These are phyloP conservation scores for Thamnaconus septentrionalis DNA, from an alignment of 2,113 vertebrate genomes.

Conservation along the genomic window DNA sequence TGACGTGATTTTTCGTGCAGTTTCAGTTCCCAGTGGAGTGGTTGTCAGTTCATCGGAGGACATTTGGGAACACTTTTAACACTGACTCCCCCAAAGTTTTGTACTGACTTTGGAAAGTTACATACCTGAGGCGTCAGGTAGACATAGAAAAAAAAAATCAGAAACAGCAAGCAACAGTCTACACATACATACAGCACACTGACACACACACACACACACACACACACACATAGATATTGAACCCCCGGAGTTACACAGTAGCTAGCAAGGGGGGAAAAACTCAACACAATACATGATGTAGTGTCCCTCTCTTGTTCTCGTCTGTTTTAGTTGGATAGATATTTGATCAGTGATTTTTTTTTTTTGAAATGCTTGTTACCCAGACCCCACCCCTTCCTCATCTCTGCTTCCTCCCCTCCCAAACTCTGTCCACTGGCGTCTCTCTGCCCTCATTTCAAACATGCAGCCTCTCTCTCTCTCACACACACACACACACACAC, in stretches of 20 bases:
- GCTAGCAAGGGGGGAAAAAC: conserved; percentile 69
- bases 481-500: conserved; percentile 38
- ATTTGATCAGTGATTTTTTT: conserved; percentile 72
- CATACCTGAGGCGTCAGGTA: background rate
- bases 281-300: conserved; percentile 65
- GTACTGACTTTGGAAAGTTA: background rate
- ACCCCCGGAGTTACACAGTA: conserved; percentile 74
- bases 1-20: conserved; percentile 68
- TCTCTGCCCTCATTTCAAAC: conserved; percentile 12
- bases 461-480: conserved; percentile 1
- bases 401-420: conserved; percentile 17
- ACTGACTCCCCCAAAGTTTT: background rate
- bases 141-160: conserved; percentile 5
- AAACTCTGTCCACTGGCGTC: conserved; percentile 25
- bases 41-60: conserved; percentile 62
- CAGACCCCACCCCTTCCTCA: conserved; percentile 37
- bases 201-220: conserved; percentile 34
- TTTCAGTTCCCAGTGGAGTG: conserved; percentile 68
- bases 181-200: background rate
- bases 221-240: conserved; percentile 64
- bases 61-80: conserved; percentile 56
- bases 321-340: conserved; percentile 75
- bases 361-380: conserved; percentile 63
- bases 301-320: conserved; percentile 70
- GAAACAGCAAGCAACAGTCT: no score